These are phyloP conservation scores for Scomber colias DNA, from an alignment of 2,113 vertebrate species.

Conservation along the genomic window DNA sequence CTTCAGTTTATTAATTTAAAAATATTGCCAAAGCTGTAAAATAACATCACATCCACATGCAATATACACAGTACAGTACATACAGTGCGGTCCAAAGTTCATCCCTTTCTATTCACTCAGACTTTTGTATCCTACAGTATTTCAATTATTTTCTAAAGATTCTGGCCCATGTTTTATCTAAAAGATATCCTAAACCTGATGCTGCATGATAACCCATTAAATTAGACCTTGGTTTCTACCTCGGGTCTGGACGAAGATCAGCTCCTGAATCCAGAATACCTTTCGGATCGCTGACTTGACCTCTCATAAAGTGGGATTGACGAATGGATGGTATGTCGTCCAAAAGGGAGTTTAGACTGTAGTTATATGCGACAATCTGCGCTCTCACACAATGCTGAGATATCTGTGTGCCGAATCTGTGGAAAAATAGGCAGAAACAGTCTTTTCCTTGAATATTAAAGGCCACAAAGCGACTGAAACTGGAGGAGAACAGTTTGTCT, in stretches of 20 bases:
- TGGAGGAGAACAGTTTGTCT: not conserved
- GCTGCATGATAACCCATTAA: not conserved
- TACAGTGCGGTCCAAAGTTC: no score
- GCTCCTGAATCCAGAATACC: slow-evolving; percentile 55
- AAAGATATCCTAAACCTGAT: no score
- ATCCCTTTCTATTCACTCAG: no score
- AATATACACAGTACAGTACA: no score
- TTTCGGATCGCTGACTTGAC: slow-evolving; percentile 66
- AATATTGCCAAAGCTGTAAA: no score
- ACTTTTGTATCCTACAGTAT: no score
- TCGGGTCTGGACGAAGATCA: slow-evolving; percentile 68
- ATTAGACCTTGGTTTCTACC: slow-evolving; percentile 38
- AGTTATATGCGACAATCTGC: slow-evolving; percentile 80
- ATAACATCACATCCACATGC: no score
- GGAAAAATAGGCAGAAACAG: not conserved
- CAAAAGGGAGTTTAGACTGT: slow-evolving; percentile 77
- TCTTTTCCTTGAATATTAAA: not conserved
- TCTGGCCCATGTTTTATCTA: no score
- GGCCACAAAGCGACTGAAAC: no score
- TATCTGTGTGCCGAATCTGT: slow-evolving; percentile 75
- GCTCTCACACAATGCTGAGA: slow-evolving; percentile 75
- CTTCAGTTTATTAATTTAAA: no score
- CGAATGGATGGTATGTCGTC: slow-evolving; percentile 76
- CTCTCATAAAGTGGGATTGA: slow-evolving; percentile 80
- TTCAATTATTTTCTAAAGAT: no score